A percentile compares a stretch with the other conserved stretches of the same genome.
These are phyloP conservation scores for Lasaia peninsularis DNA, from an alignment of 1,140 invertebrate species.

Conservation along the genomic window DNA sequence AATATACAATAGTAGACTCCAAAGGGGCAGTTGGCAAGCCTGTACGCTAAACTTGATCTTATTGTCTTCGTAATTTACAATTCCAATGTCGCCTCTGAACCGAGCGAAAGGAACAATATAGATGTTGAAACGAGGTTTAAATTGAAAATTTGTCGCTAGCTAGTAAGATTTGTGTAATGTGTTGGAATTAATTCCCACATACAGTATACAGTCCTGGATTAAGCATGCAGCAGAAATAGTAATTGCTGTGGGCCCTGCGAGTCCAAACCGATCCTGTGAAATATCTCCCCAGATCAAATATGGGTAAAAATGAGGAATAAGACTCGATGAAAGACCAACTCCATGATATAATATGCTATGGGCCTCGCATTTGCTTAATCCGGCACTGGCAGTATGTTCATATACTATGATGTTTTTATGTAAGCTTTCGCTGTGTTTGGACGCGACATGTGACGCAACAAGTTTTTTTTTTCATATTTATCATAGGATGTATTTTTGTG, in stretches of 20 bases:
- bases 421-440: constrained; percentile 23
- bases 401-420: constrained; percentile 13
- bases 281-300: too few relatives aligned
- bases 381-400: constrained; percentile 11
- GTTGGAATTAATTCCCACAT: constrained; percentile 4
- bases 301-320: too few relatives aligned
- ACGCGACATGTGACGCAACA: constrained; percentile 18
- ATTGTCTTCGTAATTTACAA: constrained; percentile 17
- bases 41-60: constrained; percentile 19
- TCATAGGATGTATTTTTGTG: constrained; percentile 32
- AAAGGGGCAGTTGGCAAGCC: not conserved
- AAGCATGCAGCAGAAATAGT: too few relatives aligned
- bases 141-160: constrained; percentile 12
- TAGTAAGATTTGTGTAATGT: constrained; percentile 17
- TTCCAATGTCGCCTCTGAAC: constrained; percentile 20
- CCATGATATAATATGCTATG: too few relatives aligned
- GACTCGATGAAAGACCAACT: too few relatives aligned
- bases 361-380: not conserved
- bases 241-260: too few relatives aligned
- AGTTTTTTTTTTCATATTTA: constrained; percentile 27
- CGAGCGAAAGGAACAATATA: constrained; percentile 16
- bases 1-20: not conserved
- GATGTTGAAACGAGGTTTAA: constrained; percentile 7
- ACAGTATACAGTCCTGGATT: not conserved
- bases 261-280: not conserved